Base-by-base conservation (phyloP, 2,888 invertebrate species). In the Ceramica pisi region DNA sequence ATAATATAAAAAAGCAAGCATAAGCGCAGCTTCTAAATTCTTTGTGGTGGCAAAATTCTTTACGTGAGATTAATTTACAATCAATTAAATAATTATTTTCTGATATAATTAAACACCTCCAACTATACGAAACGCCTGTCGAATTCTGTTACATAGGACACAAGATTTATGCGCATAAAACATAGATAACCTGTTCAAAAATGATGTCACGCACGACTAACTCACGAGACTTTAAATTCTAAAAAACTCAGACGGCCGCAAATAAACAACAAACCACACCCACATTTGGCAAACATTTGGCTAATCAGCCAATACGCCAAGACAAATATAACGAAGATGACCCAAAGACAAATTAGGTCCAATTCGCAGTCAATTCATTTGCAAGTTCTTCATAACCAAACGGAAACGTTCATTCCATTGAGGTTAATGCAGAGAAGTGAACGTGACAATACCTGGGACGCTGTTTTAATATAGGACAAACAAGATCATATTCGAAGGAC, bases 321-420 rank as follows among this genome's bases (percentile, higher is more conserved):
- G 21, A 46, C 55, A 38, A 57, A 60, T 67, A 48, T 59, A 57
- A 63, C 55, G 50, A 65, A 67, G 60, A 80, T 75, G 70, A 74
- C 48, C 59, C 26, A 26, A 76, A 64, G 55, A 51, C 76, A 67
- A 83, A 81, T 82, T 83, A 59, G 31, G 41, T 26, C 59, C 72
- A 84, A 82, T 81, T 82, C 75, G 56, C 50, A 77, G 57, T 60
- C 67, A 77, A 85, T 76, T 78, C 69, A 35, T 70, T 71, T 46
- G 68, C 66, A 68, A 76, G 80, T 78, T 76, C 70, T 71, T 67
- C 67, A 55, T 21, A 46, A 64, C 62, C 21, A 46, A 71, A 66
- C 75, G 81, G 85, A 84, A 78, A 73, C 63, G 21, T 23, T 61
- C 76, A 78, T 82, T 85, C 74, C 70, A 77, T 75, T 66, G 74